A percentile compares a stretch with the other conserved stretches of the same genome.
Conservation (phyloP, 2,888 invertebrate species). For the Torymus aiolomorphi region DNA sequence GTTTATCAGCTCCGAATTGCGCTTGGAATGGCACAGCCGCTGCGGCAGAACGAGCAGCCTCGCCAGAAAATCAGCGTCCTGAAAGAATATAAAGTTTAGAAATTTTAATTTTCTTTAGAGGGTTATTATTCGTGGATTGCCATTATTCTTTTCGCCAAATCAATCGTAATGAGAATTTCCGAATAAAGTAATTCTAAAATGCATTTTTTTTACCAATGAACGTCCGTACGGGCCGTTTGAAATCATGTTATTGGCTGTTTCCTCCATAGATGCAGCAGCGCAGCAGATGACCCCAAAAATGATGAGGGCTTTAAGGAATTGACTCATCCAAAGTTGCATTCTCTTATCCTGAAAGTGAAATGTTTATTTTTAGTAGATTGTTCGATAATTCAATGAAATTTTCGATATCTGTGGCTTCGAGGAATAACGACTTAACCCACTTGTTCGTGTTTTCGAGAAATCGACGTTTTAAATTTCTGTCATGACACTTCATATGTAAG, state of each 20-base stretch:
- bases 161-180: neutral
- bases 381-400: too few species aligned
- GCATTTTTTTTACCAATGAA: conserved; percentile 59
- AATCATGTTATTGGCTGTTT: conserved; percentile 31
- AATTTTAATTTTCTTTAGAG: neutral
- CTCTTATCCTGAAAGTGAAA: conserved; percentile 48
- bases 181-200: neutral
- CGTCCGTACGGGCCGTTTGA: conserved; percentile 58
- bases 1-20: conserved; percentile 85
- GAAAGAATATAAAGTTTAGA: conserved; percentile 38
- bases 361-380: neutral
- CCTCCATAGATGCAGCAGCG: conserved; percentile 50
- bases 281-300: conserved; percentile 38
- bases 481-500: too few species aligned
- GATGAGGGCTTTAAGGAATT: conserved; percentile 36
- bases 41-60: conserved; percentile 66
- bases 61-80: conserved; percentile 69
- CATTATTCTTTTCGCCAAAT: neutral
- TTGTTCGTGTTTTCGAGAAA: too few species aligned
- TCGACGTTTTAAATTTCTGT: too few species aligned
- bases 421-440: too few species aligned
- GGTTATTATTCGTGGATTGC: neutral
- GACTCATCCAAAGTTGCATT: conserved; percentile 39
- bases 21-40: conserved; percentile 76
- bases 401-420: too few species aligned